Base-by-base conservation (phyloP, 2,113 vertebrate species). In the Sinocyclocheilus grahami region DNA sequence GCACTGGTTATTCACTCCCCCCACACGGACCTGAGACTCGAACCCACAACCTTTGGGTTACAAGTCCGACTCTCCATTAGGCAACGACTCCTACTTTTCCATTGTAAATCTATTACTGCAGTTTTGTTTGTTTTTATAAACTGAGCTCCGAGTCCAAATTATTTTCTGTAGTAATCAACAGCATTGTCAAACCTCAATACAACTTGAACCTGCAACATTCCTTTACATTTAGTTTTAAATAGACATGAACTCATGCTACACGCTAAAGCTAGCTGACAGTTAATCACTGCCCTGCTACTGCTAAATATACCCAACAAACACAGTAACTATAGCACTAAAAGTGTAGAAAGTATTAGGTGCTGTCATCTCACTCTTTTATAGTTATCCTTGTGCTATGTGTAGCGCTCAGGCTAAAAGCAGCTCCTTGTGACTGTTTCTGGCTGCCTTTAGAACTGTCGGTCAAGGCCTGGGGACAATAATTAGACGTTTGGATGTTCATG, bases 281-380 rank as follows among this genome's bases (percentile, higher is more conserved):
- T 27, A 67, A 85, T 11, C 51, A 48, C 78, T 78, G 48, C 42
- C 63, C 77, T 72, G 51, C 71, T 58, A 62, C 63, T 22, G 65
- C 63, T 87, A 87, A 87, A 87, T 87, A 89, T 89, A 89, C 83
- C 55, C 74, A 18, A 81, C 63, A 60, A 80, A 87, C 83, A 85
- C 55, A 77, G 86, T 85, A 82, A 77, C 85, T 85, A 80, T 74
- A 86, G 30, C 55, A 69, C 88, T 89, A 89, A 87, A 89, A 86
- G 88, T 85, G 65, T 85, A 78, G 75, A 79, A 86, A 84, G 78
- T 77, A 82, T 53, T 74, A 81, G 65, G 27, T 67, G 86, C 75
- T 83, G 86, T 89, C 88, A 89, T 87, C 79, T 58, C 63, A 72
- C 62, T 24, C 79, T 83, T 78, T 53, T 62, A 84, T 13, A 86